A percentile compares a stretch with the other conserved stretches of the same genome.
Evolutionary conservation across 2,888 invertebrate genomes (phyloP).

Genomic region (Polietes domitor): DNA sequence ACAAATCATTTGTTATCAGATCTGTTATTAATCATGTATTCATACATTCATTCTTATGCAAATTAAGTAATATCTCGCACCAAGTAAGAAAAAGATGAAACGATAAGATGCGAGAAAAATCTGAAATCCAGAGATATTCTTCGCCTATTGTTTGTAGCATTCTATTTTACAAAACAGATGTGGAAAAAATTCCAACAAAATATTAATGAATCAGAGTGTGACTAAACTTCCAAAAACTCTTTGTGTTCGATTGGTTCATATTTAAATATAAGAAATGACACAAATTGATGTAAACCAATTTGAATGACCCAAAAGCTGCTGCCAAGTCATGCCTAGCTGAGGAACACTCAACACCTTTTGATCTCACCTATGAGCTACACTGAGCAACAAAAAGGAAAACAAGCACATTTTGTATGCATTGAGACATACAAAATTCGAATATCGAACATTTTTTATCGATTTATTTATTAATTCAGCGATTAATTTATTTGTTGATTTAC

Average conservation of each 20-base stretch:
- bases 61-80: slow-evolving; percentile 40
- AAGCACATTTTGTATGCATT: no score
- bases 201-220: slow-evolving; percentile 17
- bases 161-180: not conserved
- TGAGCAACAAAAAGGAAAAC: no score
- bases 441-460: no score
- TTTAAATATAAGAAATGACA: slow-evolving; percentile 18
- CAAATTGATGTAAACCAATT: slow-evolving; percentile 11
- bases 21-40: slow-evolving; percentile 50
- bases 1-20: slow-evolving; percentile 50
- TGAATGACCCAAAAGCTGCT: not conserved
- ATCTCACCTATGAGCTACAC: no score
- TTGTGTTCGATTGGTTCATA: slow-evolving; percentile 1
- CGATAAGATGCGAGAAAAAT: not conserved
- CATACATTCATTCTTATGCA: no score
- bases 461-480: no score
- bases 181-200: not conserved
- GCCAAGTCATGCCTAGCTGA: not conserved
- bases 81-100: not conserved
- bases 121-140: slow-evolving; percentile 10
- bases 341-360: not conserved
- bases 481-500: no score
- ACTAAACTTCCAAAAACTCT: not conserved
- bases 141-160: not conserved
- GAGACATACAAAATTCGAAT: no score